Conservation (phyloP, 1,140 invertebrate genomes). For the Euwallacea fornicatus region DNA sequence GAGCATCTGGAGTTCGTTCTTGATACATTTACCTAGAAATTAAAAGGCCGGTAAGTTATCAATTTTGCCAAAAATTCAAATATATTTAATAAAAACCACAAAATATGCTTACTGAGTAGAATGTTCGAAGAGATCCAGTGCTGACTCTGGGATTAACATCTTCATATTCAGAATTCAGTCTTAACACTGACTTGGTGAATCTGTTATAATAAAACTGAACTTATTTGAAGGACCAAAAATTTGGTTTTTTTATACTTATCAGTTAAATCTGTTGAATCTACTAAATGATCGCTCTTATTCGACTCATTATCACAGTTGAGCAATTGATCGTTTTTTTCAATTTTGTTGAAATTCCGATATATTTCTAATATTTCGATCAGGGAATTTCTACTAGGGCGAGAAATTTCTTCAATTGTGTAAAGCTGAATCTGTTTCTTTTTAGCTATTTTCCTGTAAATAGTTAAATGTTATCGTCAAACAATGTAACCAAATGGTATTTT, state of each 20-base stretch:
- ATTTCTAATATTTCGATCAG: not conserved
- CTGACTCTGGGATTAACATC: slow-evolving; percentile 19
- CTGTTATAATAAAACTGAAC: slow-evolving; percentile 9
- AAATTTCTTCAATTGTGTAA: slow-evolving; percentile 4
- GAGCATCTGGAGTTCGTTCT: slow-evolving; percentile 2
- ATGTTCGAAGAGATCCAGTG: slow-evolving; percentile 23
- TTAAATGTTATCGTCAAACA: no score
- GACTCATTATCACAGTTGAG: not conserved
- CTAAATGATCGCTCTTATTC: not conserved
- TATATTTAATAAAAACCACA: not conserved
- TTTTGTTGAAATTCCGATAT: not conserved
- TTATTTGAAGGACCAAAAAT: not conserved
- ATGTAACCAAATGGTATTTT: no score
- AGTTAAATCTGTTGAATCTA: slow-evolving; percentile 26
- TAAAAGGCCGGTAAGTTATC: not conserved
- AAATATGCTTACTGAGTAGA: slow-evolving; percentile 20
- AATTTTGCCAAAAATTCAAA: not conserved
- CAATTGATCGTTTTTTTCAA: not conserved
- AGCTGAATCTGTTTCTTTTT: slow-evolving; percentile 4
- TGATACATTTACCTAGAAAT: not conserved
- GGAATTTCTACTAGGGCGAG: not conserved
- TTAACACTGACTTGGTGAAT: slow-evolving; percentile 23
- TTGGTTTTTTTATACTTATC: not conserved
- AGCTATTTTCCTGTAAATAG: not conserved
- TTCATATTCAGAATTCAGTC: slow-evolving; percentile 16